Conservation (phyloP, 2,113 vertebrate genomes). For the Leptobrachium ailaonicum region DNA sequence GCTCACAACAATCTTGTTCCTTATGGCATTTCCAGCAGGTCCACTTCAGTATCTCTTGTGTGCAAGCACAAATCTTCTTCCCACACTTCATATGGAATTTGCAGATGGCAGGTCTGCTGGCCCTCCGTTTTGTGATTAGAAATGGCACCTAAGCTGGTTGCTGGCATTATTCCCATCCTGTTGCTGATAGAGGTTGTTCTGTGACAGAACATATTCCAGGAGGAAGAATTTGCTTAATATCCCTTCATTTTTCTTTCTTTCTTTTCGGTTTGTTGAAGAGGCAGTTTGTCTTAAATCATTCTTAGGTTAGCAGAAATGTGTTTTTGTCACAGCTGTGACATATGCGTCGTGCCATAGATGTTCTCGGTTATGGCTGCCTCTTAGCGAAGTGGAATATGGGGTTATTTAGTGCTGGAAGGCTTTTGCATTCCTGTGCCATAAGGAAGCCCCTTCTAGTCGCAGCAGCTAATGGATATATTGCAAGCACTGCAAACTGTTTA, state of each 20-base stretch:
- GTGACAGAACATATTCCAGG: constrained; percentile 36
- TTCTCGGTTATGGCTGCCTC: not conserved
- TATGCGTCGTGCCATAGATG: constrained; percentile 3
- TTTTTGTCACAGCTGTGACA: constrained; percentile 16
- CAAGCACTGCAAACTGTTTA: constrained; percentile 31
- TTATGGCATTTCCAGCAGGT: not conserved
- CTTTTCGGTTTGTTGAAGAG: not conserved
- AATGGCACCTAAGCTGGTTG: constrained; percentile 27
- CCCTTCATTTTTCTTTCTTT: constrained; percentile 19
- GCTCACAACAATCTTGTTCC: too few species aligned
- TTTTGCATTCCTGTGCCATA: constrained; percentile 16
- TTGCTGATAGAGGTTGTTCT: constrained; percentile 16
- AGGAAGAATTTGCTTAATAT: constrained; percentile 30
- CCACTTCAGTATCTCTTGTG: constrained; percentile 10
- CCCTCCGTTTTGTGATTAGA: constrained; percentile 9
- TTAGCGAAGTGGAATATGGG: constrained; percentile 14
- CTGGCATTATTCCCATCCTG: constrained; percentile 39
- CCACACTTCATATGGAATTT: constrained; percentile 16
- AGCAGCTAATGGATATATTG: constrained; percentile 34
- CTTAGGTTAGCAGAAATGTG: constrained; percentile 21
- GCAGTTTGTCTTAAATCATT: constrained; percentile 23
- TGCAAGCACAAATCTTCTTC: constrained; percentile 4
- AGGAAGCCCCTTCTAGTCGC: constrained; percentile 24
- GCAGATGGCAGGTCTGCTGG: constrained; percentile 21
- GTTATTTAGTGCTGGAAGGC: constrained; percentile 1